These are phyloP conservation scores for Norana najaformis DNA, from an alignment of 2,888 invertebrate species.

Conservation along the genomic window DNA sequence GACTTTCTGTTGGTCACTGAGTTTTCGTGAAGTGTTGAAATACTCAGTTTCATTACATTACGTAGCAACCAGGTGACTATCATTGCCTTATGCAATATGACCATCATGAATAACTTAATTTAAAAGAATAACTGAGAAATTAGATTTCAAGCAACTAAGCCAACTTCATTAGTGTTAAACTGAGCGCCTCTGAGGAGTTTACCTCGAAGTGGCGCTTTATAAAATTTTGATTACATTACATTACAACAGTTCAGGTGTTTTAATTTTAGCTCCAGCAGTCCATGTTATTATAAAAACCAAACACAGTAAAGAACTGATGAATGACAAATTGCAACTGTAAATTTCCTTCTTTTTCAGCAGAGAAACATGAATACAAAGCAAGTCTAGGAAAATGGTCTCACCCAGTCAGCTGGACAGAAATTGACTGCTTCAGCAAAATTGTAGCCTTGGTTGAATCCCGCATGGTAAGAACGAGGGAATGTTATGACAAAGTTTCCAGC, in stretches of 20 bases:
- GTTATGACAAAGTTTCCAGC: slow-evolving; percentile 99
- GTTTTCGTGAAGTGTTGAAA: neutral
- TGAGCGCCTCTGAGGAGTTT: no score
- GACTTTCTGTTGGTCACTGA: neutral
- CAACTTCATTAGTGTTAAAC: no score
- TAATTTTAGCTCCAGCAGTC: neutral
- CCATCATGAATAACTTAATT: neutral
- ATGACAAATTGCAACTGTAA: neutral
- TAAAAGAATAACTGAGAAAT: neutral
- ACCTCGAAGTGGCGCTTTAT: no score
- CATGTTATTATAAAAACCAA: neutral
- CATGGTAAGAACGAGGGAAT: slow-evolving; percentile 98
- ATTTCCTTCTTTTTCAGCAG: neutral
- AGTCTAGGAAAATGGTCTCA: slow-evolving; percentile 60
- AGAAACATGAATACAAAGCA: neutral
- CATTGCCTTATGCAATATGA: neutral
- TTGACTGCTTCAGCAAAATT: slow-evolving; percentile 99
- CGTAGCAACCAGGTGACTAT: no score
- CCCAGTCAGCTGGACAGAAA: slow-evolving; percentile 98
- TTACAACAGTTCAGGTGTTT: no score
- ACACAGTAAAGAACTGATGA: neutral
- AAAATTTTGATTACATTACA: no score
- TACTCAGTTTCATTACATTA: no score
- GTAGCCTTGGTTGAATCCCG: slow-evolving; percentile 98
- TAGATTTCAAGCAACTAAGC: neutral